These are phyloP conservation scores for Pilophorus perplexus DNA, from an alignment of 2,888 invertebrate species.

Conservation along the genomic window DNA sequence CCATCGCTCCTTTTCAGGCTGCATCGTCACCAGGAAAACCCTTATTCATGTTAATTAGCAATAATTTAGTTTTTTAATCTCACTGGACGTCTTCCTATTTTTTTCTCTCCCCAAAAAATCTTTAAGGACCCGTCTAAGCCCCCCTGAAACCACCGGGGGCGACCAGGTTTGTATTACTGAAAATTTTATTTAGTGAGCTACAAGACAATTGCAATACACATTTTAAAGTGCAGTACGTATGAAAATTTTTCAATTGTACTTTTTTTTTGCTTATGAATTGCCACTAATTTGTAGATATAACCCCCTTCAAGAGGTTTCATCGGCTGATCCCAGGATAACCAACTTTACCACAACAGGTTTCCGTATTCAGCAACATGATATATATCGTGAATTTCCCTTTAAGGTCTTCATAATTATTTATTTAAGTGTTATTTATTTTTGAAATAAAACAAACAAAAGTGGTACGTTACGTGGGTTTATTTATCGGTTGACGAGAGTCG, in stretches of 20 bases:
- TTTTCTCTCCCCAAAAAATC: too few relatives aligned
- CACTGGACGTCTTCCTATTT: too few relatives aligned
- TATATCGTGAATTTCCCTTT: slow-evolving; percentile 31
- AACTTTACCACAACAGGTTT: slow-evolving; percentile 35
- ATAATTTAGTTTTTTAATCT: too few relatives aligned
- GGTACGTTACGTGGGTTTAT: background rate
- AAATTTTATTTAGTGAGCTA: too few relatives aligned
- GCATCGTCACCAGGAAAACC: too few relatives aligned
- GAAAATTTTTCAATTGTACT: background rate
- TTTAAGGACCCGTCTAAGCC: too few relatives aligned
- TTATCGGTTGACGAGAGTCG: too few relatives aligned
- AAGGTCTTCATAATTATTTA: slow-evolving; percentile 30
- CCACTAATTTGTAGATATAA: slow-evolving; percentile 40
- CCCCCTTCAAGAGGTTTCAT: slow-evolving; percentile 34
- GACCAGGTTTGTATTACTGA: too few relatives aligned
- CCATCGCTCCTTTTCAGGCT: too few relatives aligned
- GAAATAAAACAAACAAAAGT: background rate
- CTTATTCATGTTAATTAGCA: too few relatives aligned
- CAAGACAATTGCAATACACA: slow-evolving; percentile 7
- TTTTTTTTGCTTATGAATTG: slow-evolving; percentile 33
- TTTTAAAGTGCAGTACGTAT: slow-evolving; percentile 3
- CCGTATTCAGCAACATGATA: slow-evolving; percentile 36
- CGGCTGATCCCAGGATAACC: slow-evolving; percentile 17
- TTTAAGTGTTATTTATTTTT: slow-evolving; percentile 18
- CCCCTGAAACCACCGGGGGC: too few relatives aligned